Evolutionary conservation across 1,140 invertebrate species (phyloP), one percentile per base, ranked within the genome.

Genomic region (Pemphigus obesinymphae): DNA sequence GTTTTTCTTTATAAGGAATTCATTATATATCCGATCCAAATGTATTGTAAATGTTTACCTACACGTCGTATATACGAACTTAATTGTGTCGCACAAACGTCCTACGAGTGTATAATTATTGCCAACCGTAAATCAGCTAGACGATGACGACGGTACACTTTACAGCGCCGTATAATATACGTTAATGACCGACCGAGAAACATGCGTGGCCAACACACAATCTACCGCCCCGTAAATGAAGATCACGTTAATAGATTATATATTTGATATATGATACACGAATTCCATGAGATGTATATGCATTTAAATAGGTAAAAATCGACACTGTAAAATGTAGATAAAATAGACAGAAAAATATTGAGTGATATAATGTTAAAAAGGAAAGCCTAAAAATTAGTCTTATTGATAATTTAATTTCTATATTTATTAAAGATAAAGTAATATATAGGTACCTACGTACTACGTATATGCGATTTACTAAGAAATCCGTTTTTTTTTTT

Each of bases 41-140:
- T 26, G 6, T 15, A 23, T 26, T 13, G 66, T 15, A 15, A 20
- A n/a, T n/a, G 1, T n/a, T n/a, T n/a, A n/a, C n/a, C n/a, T n/a
- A n/a, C n/a, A n/a, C 48, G 31, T 66, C 50, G 50, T 26, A 45
- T 34, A n/a, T 6, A n/a, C 34, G 29, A 34, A 45, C 45, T 70
- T 53, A 34, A 73, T 31, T 53, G 45, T 53, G 75, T 78, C n/a
- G 29, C 48, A 48, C 15, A 23, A 40, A 55, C 48, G 29, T 26
- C 40, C 68, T 70, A 45, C 50, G 75, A 13, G 48, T 26, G 53
- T 58, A 8, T 75, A 50, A 76, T 76, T 76, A 58, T 76, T 76
- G 50, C 6, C n/a, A 34, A n/a, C 50, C 13, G 53, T 76, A 76
- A 76, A 76, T 76, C 73, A 58, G 50, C 5, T 26, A 20, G 31